Conservation (phyloP, 2,888 invertebrate genomes). For the Agapetus fuscipes region DNA sequence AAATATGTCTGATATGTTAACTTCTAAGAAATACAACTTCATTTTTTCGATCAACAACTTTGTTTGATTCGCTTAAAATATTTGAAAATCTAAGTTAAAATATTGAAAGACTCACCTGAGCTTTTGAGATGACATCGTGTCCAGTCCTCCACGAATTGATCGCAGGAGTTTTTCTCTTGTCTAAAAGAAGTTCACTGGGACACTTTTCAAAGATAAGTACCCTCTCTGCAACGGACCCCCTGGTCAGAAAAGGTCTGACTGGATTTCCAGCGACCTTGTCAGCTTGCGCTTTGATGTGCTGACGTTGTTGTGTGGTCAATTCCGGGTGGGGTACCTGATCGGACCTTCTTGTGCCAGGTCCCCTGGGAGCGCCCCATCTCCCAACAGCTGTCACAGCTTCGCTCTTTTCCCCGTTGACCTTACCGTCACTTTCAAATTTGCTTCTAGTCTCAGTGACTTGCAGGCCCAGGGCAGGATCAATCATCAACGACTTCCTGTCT, state of each 20-base stretch:
- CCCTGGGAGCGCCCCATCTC: slow-evolving; percentile 33
- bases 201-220: slow-evolving; percentile 87
- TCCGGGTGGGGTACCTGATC: slow-evolving; percentile 56
- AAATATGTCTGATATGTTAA: too few relatives aligned
- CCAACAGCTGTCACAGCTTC: slow-evolving; percentile 27
- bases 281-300: slow-evolving; percentile 37
- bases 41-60: too few relatives aligned
- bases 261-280: slow-evolving; percentile 49
- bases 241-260: slow-evolving; percentile 74
- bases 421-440: slow-evolving; percentile 31
- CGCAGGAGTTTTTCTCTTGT: slow-evolving; percentile 52
- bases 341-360: slow-evolving; percentile 31
- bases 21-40: too few relatives aligned
- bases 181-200: slow-evolving; percentile 66
- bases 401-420: slow-evolving; percentile 13
- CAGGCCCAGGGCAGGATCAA: slow-evolving; percentile 41
- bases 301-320: slow-evolving; percentile 49
- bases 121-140: slow-evolving; percentile 45
- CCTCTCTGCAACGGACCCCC: slow-evolving; percentile 84
- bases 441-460: slow-evolving; percentile 44
- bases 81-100: too few relatives aligned
- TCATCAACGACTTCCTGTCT: slow-evolving; percentile 38
- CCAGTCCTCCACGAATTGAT: slow-evolving; percentile 48
- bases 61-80: too few relatives aligned
- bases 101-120: slow-evolving; percentile 33